phyloP scores from a whole-genome alignment of 2,797 vertebrate species.

The Centroberyx gerrardi region DNA sequence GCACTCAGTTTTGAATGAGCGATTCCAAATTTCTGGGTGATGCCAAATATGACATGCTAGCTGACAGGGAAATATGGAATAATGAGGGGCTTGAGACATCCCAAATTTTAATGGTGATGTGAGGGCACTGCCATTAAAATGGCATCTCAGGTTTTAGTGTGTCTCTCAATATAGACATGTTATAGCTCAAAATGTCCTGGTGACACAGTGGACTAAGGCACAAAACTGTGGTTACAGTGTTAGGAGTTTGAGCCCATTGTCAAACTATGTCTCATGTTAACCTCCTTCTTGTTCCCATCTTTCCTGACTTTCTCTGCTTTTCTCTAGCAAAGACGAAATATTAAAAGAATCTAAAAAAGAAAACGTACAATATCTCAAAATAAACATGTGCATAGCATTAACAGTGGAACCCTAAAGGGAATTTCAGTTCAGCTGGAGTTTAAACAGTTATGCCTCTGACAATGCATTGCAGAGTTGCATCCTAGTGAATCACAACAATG shows the following conservation, averaged over 20 bases:
- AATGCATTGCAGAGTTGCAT: neutral
- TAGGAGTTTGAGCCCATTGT: neutral
- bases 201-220: too few species aligned
- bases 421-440: constrained; percentile 7
- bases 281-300: neutral
- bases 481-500: neutral
- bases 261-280: constrained; percentile 3
- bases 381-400: constrained; percentile 17
- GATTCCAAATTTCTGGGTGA: constrained; percentile 26
- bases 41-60: neutral
- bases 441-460: constrained; percentile 7
- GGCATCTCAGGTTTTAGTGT: too few species aligned
- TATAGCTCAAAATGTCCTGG: too few species aligned
- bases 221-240: too few species aligned
- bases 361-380: neutral
- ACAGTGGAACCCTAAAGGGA: neutral
- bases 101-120: constrained; percentile 10
- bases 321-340: neutral
- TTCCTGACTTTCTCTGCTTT: constrained; percentile 9
- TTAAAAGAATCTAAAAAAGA: too few species aligned
- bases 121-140: neutral
- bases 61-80: constrained; percentile 11
- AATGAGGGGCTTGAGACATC: constrained; percentile 10
- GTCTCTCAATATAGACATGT: too few species aligned
- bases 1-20: constrained; percentile 34